Evolutionary conservation across 30 jellyfish, hydroid and myxozoan species (phyloP).

Genomic region (Cassiopea andromeda): DNA sequence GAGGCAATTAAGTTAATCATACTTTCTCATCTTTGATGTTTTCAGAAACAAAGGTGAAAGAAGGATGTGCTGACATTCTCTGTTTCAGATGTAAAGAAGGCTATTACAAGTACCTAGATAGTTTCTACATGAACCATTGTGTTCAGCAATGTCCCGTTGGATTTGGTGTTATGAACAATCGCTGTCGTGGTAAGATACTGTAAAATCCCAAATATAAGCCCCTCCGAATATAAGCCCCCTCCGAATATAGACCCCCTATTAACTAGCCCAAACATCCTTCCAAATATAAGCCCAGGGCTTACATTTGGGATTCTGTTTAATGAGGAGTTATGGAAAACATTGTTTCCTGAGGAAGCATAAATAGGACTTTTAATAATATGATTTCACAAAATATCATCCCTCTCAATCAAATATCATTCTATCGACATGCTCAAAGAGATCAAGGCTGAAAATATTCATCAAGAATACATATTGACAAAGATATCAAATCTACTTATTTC

Average conservation of each 20-base stretch:
- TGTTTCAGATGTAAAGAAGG: constrained; percentile 58
- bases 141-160: constrained; percentile 55
- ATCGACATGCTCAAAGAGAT: neutral
- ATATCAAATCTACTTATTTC: too few relatives aligned
- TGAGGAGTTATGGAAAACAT: too few relatives aligned
- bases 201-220: too few relatives aligned
- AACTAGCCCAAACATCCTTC: too few relatives aligned
- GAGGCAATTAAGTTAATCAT: neutral
- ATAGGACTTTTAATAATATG: too few relatives aligned
- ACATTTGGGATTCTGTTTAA: too few relatives aligned
- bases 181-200: constrained; percentile 54
- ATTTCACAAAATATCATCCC: neutral
- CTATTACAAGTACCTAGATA: constrained; percentile 31
- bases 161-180: constrained; percentile 13
- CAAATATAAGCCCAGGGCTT: too few relatives aligned
- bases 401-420: neutral
- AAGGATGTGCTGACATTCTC: constrained; percentile 51
- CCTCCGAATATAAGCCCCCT: too few relatives aligned
- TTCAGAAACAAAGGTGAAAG: constrained; percentile 3
- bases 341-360: too few relatives aligned
- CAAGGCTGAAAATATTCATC: too few relatives aligned
- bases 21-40: neutral
- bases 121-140: constrained; percentile 14
- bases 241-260: too few relatives aligned
- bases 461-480: too few relatives aligned